Base-by-base conservation (phyloP, 2,888 invertebrate species). In the Lutraria lutraria region DNA sequence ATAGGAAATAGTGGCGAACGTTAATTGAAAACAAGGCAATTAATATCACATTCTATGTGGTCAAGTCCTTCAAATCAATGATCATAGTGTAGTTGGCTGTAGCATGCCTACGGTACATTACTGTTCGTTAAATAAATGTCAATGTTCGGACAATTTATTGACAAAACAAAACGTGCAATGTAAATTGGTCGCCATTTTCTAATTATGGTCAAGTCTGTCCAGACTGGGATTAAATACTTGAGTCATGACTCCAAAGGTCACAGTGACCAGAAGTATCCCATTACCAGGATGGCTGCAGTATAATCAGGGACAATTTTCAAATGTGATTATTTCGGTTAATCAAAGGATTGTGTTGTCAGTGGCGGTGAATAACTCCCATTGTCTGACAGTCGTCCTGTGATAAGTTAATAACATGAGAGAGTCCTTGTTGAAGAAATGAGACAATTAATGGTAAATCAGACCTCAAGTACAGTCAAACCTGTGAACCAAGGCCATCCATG, bases 301-400 rank as follows among this genome's bases (percentile, higher is more conserved):
- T 88, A 80, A 80, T 88, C 83, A 80, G n/a, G 25, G 19, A 76
- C 68, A 43, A 56, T 56, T 54, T 54, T 56, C 15, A 34, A 76
- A 79, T 43, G 43, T 79, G 31, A 83, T 79, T 84, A 60, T 84
- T 84, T 53, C 25, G 21, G 13, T 85, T 85, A 85, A 79, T 85
- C 56, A 56, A 76, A 60, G 85, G 56, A 21, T 29, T 43, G 34
- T 68, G 25, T 25, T 52, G 43, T 19, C 25, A 29, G 16, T n/a
- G 56, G 80, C 79, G 19, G 56, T 79, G 34, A 43, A n/a, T 60
- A 80, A 54, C 56, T 79, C 43, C 43, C 60, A 80, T 79, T 80
- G 85, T 79, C 80, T 21, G 31, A 29, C 43, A 2, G 76, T 34
- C 80, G 85, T 79, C 80, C 43, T 15, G 3, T 85, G 60, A 85